phyloP scores from a whole-genome alignment of 2,888 invertebrate species.

The Peribatodes rhomboidaria region DNA sequence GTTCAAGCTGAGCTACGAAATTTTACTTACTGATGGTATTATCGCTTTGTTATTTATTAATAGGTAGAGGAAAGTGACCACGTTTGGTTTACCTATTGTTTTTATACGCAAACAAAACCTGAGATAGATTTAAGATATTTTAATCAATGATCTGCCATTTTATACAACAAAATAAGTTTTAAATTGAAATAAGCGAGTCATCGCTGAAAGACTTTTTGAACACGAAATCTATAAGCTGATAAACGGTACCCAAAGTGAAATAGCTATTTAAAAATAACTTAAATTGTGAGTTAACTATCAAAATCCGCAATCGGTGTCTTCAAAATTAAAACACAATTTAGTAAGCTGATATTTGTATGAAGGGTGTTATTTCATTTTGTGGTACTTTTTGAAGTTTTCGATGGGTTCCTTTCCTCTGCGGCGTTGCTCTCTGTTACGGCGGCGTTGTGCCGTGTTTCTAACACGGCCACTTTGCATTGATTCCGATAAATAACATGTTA shows the following conservation, averaged over 20 bases:
- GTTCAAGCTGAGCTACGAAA: slow-evolving; percentile 47
- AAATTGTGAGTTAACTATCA: neutral
- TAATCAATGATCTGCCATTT: slow-evolving; percentile 12
- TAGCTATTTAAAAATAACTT: neutral
- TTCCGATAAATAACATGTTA: slow-evolving; percentile 37
- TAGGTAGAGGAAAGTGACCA: slow-evolving; percentile 39
- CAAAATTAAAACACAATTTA: neutral
- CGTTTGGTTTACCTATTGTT: neutral
- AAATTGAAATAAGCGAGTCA: neutral
- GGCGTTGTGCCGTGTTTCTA: slow-evolving; percentile 39
- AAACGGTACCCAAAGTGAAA: neutral
- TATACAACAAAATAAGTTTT: neutral
- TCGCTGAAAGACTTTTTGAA: neutral
- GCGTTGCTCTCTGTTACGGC: slow-evolving; percentile 62
- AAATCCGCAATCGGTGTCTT: neutral
- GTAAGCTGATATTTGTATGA: neutral
- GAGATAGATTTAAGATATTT: neutral
- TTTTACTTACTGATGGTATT: slow-evolving; percentile 52
- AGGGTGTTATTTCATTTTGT: neutral
- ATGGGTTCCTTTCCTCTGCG: slow-evolving; percentile 32
- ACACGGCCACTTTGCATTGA: slow-evolving; percentile 37
- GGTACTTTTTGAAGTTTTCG: neutral
- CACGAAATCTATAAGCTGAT: neutral
- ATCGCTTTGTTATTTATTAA: slow-evolving; percentile 61
- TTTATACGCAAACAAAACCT: neutral